These are phyloP conservation scores for Cebus imitator DNA, from an alignment of 2,113 vertebrate genomes.

Conservation along the genomic window DNA sequence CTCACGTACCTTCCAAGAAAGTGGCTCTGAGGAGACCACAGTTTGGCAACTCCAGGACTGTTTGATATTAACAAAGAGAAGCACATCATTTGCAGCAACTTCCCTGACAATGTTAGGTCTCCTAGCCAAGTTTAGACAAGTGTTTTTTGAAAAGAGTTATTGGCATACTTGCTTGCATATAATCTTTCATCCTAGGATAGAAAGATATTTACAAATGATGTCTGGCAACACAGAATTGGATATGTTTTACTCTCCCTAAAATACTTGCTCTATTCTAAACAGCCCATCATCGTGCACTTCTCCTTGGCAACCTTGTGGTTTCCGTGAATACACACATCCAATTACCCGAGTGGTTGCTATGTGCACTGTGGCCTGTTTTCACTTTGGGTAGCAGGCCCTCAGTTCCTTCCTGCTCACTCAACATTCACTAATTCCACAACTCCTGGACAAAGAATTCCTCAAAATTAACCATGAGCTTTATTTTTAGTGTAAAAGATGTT, in stretches of 20 bases:
- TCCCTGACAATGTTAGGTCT: constrained; percentile 1
- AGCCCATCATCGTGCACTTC: constrained; percentile 26
- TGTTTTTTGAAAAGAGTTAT: constrained; percentile 59
- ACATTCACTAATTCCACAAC: background rate
- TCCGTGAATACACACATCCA: constrained; percentile 6
- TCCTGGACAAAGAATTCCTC: background rate
- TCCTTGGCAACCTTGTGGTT: constrained; percentile 12
- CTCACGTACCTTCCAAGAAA: background rate
- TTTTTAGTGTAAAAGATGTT: constrained; percentile 36
- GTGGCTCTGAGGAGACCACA: background rate
- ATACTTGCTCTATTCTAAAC: constrained; percentile 62
- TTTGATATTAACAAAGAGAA: constrained; percentile 25
- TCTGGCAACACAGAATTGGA: constrained; percentile 53
- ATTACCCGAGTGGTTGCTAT: background rate
- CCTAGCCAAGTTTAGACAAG: constrained; percentile 63
- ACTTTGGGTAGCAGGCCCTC: constrained; percentile 3
- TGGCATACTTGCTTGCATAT: constrained; percentile 52
- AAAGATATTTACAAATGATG: constrained; percentile 70
- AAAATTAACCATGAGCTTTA: constrained; percentile 13
- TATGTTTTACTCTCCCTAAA: constrained; percentile 65
- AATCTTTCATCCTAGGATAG: constrained; percentile 60
- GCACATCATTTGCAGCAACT: constrained; percentile 48
- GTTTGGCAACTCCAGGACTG: background rate
- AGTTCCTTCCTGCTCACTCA: background rate
- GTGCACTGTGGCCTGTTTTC: background rate